These are phyloP conservation scores for Solenodon paradoxus DNA, from an alignment of 2,113 vertebrate genomes.

Conservation along the genomic window DNA sequence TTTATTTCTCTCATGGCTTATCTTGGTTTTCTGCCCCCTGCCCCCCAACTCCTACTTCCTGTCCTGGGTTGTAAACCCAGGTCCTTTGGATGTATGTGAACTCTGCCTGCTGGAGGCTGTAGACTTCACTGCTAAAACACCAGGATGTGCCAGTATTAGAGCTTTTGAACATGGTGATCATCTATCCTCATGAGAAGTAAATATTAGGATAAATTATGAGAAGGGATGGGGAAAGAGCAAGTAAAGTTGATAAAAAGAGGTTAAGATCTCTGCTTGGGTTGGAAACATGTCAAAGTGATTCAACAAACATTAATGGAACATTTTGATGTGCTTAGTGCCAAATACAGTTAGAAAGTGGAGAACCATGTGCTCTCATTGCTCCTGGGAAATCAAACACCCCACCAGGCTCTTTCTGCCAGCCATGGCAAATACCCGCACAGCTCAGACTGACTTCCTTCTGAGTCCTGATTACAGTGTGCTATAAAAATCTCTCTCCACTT, in stretches of 20 bases:
- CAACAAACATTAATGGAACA: neutral
- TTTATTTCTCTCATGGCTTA: no score
- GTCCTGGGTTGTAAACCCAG: no score
- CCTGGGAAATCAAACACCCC: neutral
- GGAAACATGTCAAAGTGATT: neutral
- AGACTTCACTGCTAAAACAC: no score
- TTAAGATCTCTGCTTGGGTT: neutral
- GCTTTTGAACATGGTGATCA: neutral
- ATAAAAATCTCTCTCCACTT: constrained; percentile 22
- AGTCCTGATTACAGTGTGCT: neutral
- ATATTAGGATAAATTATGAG: neutral
- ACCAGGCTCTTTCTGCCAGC: neutral
- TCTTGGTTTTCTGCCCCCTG: no score
- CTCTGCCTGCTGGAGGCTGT: no score
- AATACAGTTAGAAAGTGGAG: neutral
- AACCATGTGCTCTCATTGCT: neutral
- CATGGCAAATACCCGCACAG: neutral
- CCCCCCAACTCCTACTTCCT: no score
- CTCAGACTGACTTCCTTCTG: neutral
- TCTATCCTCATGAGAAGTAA: neutral
- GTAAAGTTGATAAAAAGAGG: neutral
- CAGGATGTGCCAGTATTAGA: no score
- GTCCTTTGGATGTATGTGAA: no score
- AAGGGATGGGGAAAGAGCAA: neutral
- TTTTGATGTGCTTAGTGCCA: neutral